Conservation (phyloP, 2,113 vertebrate species). For the Odocoileus virginianus region DNA sequence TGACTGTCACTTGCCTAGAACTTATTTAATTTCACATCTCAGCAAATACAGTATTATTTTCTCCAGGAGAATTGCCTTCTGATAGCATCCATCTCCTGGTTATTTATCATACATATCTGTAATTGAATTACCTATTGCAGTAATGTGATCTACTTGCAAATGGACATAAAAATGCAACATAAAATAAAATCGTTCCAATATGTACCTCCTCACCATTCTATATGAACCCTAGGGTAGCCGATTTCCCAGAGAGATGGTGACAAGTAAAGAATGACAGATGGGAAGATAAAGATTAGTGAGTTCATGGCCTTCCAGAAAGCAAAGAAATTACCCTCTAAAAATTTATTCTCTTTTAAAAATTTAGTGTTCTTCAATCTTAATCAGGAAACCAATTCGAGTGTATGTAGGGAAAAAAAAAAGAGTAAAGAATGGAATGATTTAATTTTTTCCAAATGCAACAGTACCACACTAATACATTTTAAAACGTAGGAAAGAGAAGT, state of each 20-base stretch:
- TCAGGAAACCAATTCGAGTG: neutral
- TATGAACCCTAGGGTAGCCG: neutral
- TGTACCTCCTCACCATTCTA: neutral
- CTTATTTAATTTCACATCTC: conserved; percentile 54
- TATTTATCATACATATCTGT: conserved; percentile 63
- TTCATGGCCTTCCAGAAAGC: neutral
- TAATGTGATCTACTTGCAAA: conserved; percentile 53
- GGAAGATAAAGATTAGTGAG: neutral
- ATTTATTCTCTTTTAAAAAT: neutral
- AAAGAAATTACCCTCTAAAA: neutral
- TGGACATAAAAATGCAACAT: conserved; percentile 55
- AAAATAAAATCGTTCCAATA: conserved; percentile 34
- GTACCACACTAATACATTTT: neutral
- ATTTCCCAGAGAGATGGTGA: neutral
- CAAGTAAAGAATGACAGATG: neutral
- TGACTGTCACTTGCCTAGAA: conserved; percentile 30
- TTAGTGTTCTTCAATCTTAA: neutral
- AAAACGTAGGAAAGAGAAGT: neutral
- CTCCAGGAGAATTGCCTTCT: neutral
- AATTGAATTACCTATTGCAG: conserved; percentile 63
- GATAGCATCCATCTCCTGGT: neutral
- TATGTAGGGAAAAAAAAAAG: fast-evolving
- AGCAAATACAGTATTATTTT: conserved; percentile 55
- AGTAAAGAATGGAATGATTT: neutral
- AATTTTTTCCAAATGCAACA: neutral